Conservation (phyloP, 2,888 invertebrate species). For the Acrocyrtus sp. region DNA sequence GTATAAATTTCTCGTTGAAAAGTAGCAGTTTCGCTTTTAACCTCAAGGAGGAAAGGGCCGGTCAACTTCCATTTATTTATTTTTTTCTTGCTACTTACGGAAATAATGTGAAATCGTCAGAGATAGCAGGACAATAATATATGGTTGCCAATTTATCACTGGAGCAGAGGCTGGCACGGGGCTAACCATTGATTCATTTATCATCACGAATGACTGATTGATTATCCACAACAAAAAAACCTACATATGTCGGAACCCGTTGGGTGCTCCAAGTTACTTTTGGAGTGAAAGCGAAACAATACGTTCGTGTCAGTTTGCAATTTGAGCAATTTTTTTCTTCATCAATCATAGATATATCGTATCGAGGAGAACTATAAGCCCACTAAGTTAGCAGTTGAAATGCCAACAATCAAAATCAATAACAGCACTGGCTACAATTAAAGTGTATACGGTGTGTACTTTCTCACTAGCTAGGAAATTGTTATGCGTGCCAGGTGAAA, state of each 20-base stretch:
- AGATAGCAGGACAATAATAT: background rate
- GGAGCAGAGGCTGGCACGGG: constrained; percentile 52
- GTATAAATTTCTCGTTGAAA: constrained; percentile 53
- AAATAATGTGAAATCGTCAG: constrained; percentile 34
- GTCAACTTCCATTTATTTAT: constrained; percentile 48
- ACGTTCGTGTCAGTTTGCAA: constrained; percentile 49
- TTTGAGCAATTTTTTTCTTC: constrained; percentile 32
- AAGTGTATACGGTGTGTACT: too few relatives aligned
- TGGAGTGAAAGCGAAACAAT: background rate
- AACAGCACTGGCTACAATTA: too few relatives aligned
- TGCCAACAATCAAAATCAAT: too few relatives aligned
- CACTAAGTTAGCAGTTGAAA: constrained; percentile 43
- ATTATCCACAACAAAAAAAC: constrained; percentile 29
- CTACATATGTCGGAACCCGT: background rate
- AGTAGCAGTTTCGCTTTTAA: constrained; percentile 57
- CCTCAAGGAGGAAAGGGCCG: constrained; percentile 55
- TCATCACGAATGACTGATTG: constrained; percentile 54
- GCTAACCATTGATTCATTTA: constrained; percentile 54
- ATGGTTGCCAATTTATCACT: constrained; percentile 63
- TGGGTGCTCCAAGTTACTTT: background rate
- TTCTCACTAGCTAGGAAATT: too few relatives aligned
- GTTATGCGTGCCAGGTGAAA: too few relatives aligned
- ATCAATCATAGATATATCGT: constrained; percentile 15
- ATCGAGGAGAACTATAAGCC: constrained; percentile 39
- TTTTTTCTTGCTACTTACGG: too few relatives aligned